Base-by-base conservation (phyloP, 2,113 vertebrate species). In the Scatophagus argus region DNA sequence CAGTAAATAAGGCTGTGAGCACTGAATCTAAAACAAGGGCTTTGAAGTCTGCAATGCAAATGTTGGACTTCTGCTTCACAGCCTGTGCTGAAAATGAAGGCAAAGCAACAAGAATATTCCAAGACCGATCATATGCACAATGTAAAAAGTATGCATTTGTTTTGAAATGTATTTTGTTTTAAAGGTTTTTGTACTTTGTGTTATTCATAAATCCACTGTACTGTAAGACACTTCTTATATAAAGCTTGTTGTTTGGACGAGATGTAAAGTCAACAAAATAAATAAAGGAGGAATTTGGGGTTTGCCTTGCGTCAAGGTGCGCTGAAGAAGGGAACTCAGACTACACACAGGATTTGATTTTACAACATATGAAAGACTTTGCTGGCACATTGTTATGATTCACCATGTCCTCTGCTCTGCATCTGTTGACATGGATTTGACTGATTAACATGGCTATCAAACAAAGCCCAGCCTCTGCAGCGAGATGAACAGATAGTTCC, bases 1-100 rank as follows among this genome's bases (percentile, higher is more conserved):
- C 91, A 93, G 49, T 94, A 71, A 94, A 73, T 36, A n/a, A 25
- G 41, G 51, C 36, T 47, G 7, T 1, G 12, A 73, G 70, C 46
- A 31, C 44, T 16, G 25, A 43, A 16, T 23, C 17, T 21, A 3
- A 44, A 56, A 73, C 14, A 29, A 36, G 13, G 0, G 14, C 65
- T 77, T 74, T 76, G 81, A 83, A 60, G 72, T 69, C 69, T 21
- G 63, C 36, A n/a, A n/a, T 43, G 77, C 36, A 59, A 51, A 56
- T 54, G 39, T 23, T 65, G 74, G 73, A 64, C 38, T 2, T 74
- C 60, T 65, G 39, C 43, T 2, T 67, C 31, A 8, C 39, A 21
- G 36, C 14, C 17, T 69, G 55, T 14, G 70, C 49, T 75, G 55
- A 54, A 58, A 36, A 66, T 68, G 39, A 66, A 78, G 85, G 69